Conservation (phyloP, 2,888 invertebrate species). For the Hoplodrina blanda region DNA sequence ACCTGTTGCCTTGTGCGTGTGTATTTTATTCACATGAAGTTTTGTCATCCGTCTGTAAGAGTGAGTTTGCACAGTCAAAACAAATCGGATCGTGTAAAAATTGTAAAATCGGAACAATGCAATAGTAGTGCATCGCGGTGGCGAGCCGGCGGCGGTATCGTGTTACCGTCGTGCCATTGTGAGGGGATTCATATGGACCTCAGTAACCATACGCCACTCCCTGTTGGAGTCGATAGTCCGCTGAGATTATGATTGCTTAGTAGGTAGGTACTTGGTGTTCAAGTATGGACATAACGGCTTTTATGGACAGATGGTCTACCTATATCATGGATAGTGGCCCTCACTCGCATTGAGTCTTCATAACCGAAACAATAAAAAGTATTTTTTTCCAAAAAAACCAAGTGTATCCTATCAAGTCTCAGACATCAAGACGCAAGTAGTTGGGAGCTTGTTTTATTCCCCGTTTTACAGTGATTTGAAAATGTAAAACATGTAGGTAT, state of each 20-base stretch:
- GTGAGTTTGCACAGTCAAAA: not conserved
- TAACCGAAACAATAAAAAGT: too few species aligned
- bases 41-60: not conserved
- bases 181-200: conserved; percentile 47
- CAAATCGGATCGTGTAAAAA: conserved; percentile 17
- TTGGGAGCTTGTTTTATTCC: not conserved
- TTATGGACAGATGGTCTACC: too few species aligned
- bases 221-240: conserved; percentile 39
- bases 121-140: conserved; percentile 37
- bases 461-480: conserved; percentile 2
- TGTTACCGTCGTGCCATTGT: conserved; percentile 55
- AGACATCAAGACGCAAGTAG: too few species aligned
- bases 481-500: conserved; percentile 32
- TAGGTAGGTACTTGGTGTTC: conserved; percentile 11
- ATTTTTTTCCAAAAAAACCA: too few species aligned
- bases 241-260: conserved; percentile 41
- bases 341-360: too few species aligned
- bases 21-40: too few species aligned
- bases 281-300: conserved; percentile 19
- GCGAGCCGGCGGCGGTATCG: conserved; percentile 49
- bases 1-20: not conserved
- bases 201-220: conserved; percentile 36
- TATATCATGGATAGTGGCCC: too few species aligned
- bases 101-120: conserved; percentile 26
- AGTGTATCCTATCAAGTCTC: too few species aligned